Percentiles rank a stretch among this genome's conserved stretches.
Conservation (phyloP, 2,797 vertebrate species). For the Anguilla marmorata region DNA sequence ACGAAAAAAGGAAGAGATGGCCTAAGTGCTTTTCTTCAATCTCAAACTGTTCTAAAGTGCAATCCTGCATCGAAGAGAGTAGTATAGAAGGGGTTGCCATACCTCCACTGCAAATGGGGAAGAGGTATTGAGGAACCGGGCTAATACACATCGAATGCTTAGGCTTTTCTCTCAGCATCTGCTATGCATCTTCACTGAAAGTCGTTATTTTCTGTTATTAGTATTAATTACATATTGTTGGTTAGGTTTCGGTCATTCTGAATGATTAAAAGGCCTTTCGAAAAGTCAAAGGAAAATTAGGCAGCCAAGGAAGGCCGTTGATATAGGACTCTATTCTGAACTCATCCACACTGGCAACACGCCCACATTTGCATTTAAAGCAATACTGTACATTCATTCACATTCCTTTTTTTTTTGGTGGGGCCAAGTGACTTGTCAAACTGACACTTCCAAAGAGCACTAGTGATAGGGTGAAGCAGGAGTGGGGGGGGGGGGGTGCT, state of each 20-base stretch:
- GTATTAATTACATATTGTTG: background rate
- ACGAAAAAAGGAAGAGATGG: conserved; percentile 35
- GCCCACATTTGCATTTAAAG: conserved; percentile 69
- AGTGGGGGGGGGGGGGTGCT: conserved; percentile 56
- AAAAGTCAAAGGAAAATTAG: conserved; percentile 39
- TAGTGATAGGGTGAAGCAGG: conserved; percentile 74
- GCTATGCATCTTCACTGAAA: background rate
- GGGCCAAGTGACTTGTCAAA: conserved; percentile 53
- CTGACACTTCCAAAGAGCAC: conserved; percentile 73
- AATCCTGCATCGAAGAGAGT: conserved; percentile 65
- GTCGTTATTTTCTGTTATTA: background rate
- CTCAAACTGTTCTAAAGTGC: conserved; percentile 77
- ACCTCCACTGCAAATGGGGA: background rate
- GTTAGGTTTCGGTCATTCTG: background rate
- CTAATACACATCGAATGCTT: background rate
- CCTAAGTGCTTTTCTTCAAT: conserved; percentile 75
- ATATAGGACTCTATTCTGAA: conserved; percentile 57
- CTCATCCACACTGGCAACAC: conserved; percentile 67
- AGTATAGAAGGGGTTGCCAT: background rate
- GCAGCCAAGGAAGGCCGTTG: conserved; percentile 73
- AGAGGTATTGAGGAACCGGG: background rate
- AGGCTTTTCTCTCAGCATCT: background rate
- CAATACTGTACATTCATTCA: conserved; percentile 80
- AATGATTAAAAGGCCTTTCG: conserved; percentile 8
- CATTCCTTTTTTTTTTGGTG: conserved; percentile 69